These are phyloP conservation scores for Hololepta plana DNA, from an alignment of 2,888 invertebrate species.

Conservation along the genomic window DNA sequence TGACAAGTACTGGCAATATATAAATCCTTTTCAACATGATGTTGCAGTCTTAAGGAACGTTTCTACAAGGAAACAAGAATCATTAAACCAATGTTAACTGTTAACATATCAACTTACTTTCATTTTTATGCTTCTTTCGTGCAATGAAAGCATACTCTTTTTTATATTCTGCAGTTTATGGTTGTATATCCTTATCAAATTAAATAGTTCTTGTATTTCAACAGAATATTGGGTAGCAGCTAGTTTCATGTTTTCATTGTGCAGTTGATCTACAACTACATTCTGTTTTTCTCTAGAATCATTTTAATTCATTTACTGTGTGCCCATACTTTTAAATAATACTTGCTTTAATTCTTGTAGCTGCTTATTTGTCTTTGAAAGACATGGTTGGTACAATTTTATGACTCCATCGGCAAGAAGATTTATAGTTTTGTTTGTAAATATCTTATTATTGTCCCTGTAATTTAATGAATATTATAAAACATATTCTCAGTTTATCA, in stretches of 20 bases:
- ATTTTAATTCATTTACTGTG: conserved; percentile 1
- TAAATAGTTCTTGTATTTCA: conserved; percentile 20
- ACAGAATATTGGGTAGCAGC: conserved; percentile 15
- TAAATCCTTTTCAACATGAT: conserved; percentile 26
- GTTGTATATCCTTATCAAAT: conserved; percentile 25
- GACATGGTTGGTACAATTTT: too few species aligned
- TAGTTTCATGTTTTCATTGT: conserved; percentile 15
- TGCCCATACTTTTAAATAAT: neutral
- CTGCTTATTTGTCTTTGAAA: too few species aligned
- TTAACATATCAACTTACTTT: too few species aligned
- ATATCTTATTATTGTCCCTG: too few species aligned
- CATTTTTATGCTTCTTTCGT: conserved; percentile 26
- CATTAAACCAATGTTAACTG: too few species aligned
- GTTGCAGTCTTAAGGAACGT: conserved; percentile 25
- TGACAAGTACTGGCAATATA: too few species aligned
- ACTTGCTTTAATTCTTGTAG: conserved; percentile 26
- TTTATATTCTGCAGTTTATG: conserved; percentile 25
- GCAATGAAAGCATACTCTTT: conserved; percentile 26
- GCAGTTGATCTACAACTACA: conserved; percentile 25
- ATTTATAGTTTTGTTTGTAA: too few species aligned
- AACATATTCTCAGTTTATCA: too few species aligned
- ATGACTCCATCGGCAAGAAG: too few species aligned
- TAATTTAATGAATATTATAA: too few species aligned
- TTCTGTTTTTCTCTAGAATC: conserved; percentile 14
- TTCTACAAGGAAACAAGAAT: conserved; percentile 18